Base-by-base conservation (phyloP, 2,888 invertebrate species). In the Clitarchus hookeri region DNA sequence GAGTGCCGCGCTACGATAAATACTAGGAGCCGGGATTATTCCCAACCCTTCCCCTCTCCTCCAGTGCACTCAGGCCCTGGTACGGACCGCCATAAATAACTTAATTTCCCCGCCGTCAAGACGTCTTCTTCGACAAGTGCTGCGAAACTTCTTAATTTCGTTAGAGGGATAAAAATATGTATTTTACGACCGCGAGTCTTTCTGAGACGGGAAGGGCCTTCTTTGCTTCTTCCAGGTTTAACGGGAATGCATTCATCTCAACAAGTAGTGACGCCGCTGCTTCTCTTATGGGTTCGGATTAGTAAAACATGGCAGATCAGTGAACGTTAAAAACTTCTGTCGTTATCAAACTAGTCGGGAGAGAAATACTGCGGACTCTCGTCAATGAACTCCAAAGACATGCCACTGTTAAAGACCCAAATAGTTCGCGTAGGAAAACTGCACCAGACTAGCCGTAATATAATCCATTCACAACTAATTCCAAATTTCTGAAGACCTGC, bases 121-220 rank as follows among this genome's bases (percentile, higher is more conserved):
- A 65, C 65, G 65, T 65, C 65, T 65, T 65, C 65, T 65, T 65
- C 65, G 65, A 65, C 65, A n/a, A 65, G 65, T 65, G 19, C 48
- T 8, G 65, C 8, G 23, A n/a, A 65, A 65, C 65, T 65, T 65
- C 65, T 65, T 65, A 65, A 65, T 65, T 65, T 65, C 65, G 6
- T 65, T 65, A 65, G 23, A 11, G 65, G 65, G 65, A 65, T 65
- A 65, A 65, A 65, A 65, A 65, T 65, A 65, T 65, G 65, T 65
- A 65, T 65, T 65, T 65, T 36, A 11, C 65, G n/a, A 65, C 65
- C 65, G n/a, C 65, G 8, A n/a, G 23, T 65, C 65, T n/a, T 23
- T 65, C 65, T 0, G 8, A 23, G 65, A 23, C 65, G 6, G 23
- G n/a, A 23, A 65, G 23, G 65, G 19, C 8, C 0, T 19, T 8